Evolutionary conservation across 2,797 vertebrate genomes (phyloP).

Genomic region (Eospalax fontanierii): DNA sequence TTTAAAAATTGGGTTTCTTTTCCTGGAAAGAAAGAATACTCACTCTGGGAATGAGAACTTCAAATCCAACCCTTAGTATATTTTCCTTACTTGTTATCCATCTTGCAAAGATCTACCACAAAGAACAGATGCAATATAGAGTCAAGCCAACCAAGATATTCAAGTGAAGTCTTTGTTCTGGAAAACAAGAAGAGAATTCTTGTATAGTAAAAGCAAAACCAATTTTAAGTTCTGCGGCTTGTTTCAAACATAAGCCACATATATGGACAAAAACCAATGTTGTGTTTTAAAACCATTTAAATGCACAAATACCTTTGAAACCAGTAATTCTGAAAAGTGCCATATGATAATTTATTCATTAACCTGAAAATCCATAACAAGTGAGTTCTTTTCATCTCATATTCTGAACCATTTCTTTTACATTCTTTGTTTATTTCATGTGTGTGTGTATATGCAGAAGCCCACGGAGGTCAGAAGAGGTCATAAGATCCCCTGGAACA

Average conservation of each 20-base stretch:
- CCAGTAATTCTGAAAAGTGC: constrained; percentile 1
- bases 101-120: not conserved
- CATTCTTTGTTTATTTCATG: too few species aligned
- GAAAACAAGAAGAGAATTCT: not conserved
- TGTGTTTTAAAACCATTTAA: not conserved
- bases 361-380: not conserved
- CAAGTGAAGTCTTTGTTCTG: not conserved
- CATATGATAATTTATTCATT: constrained; percentile 29
- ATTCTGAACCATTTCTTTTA: too few species aligned
- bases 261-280: not conserved
- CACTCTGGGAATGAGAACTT: not conserved
- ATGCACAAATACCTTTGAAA: not conserved
- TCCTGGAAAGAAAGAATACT: constrained; percentile 25
- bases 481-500: too few species aligned
- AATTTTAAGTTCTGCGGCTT: not conserved
- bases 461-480: too few species aligned
- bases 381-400: not conserved
- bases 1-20: constrained; percentile 50
- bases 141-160: not conserved
- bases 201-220: constrained; percentile 15
- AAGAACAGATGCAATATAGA: not conserved
- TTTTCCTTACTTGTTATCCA: not conserved
- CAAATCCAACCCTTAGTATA: not conserved
- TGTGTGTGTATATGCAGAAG: too few species aligned
- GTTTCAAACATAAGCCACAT: not conserved